Conservation (phyloP, 2,113 vertebrate genomes). For the Sebastes schlegelii region DNA sequence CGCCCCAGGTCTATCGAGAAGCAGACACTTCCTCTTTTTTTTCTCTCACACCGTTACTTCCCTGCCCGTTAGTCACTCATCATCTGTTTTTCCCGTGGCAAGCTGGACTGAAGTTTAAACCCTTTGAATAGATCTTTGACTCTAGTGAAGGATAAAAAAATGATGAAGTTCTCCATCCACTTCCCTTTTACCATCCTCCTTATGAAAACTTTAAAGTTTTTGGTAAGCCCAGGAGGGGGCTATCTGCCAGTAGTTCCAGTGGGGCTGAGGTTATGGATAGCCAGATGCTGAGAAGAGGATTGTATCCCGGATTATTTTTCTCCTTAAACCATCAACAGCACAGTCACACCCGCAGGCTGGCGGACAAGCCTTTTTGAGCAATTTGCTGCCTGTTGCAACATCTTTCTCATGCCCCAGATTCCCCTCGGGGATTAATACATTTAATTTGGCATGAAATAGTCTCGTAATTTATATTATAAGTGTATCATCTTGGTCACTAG, state of each 20-base stretch:
- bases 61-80: background rate
- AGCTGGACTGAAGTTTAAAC: background rate
- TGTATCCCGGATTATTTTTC: slow-evolving; percentile 7
- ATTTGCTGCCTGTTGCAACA: background rate
- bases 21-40: background rate
- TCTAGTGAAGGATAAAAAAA: background rate
- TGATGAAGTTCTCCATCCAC: background rate
- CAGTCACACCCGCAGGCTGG: slow-evolving; percentile 15
- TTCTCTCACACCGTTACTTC: background rate
- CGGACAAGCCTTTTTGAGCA: slow-evolving; percentile 9
- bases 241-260: background rate
- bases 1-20: background rate
- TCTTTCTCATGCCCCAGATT: background rate
- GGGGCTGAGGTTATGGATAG: background rate
- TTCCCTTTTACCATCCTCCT: background rate
- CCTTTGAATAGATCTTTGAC: background rate
- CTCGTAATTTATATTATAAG: background rate
- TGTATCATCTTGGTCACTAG: too few species aligned
- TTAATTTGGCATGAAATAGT: slow-evolving; percentile 1
- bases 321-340: background rate
- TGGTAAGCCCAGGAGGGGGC: background rate
- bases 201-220: background rate
- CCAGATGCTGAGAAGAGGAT: slow-evolving; percentile 2
- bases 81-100: background rate
- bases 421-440: background rate